Percentiles rank a stretch among this genome's conserved stretches.
Evolutionary conservation across 2,888 invertebrate species (phyloP).

Genomic region (Phania funesta): DNA sequence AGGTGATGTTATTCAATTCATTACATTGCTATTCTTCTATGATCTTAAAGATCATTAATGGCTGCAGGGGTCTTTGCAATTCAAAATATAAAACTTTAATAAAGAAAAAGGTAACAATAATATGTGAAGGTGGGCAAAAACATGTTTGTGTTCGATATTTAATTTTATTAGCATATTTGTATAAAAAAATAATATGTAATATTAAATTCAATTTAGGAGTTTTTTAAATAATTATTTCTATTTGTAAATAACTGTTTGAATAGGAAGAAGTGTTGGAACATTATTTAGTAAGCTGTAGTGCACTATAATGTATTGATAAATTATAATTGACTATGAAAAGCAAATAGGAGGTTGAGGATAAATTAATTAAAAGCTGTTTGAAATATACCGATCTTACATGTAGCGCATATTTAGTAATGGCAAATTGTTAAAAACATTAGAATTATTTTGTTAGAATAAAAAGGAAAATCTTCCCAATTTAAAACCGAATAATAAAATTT

Average conservation of each 20-base stretch:
- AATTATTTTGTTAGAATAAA: background rate
- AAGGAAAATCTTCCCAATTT: too few relatives aligned
- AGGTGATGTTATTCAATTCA: slow-evolving; percentile 42
- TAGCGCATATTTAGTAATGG: background rate
- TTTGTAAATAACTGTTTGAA: slow-evolving; percentile 1
- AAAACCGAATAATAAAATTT: too few relatives aligned
- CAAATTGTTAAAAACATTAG: background rate
- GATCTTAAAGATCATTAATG: slow-evolving; percentile 24
- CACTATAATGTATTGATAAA: background rate
- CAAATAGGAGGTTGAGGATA: slow-evolving; percentile 16
- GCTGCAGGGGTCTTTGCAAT: slow-evolving; percentile 41
- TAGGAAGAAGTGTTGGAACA: slow-evolving; percentile 18
- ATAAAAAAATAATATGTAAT: background rate
- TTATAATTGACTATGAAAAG: background rate
- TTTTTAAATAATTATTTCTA: background rate
- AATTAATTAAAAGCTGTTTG: background rate
- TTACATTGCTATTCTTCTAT: slow-evolving; percentile 22
- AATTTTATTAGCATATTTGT: background rate
- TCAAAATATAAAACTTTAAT: background rate
- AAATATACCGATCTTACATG: background rate
- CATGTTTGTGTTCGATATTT: slow-evolving; percentile 58
- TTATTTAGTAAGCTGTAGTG: background rate
- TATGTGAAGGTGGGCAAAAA: slow-evolving; percentile 58
- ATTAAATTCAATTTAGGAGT: slow-evolving; percentile 7
- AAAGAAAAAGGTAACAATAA: slow-evolving; percentile 13